These are phyloP conservation scores for Bothrops jararaca DNA, from an alignment of 2,113 vertebrate genomes.

Conservation along the genomic window DNA sequence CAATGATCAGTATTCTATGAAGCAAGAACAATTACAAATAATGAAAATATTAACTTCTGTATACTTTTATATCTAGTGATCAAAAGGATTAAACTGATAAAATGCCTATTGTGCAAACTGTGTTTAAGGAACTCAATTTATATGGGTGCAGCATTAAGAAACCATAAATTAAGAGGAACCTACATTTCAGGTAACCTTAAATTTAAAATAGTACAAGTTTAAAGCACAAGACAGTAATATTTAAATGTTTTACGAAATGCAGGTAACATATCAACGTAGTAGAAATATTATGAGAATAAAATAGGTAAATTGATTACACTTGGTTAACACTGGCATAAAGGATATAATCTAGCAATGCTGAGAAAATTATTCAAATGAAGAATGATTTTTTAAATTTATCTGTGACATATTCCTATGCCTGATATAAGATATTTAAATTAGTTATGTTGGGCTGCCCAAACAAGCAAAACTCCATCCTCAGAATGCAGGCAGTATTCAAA, in stretches of 20 bases:
- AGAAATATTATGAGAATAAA: neutral
- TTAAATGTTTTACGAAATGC: neutral
- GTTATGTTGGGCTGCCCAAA: no score
- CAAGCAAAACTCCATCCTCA: no score
- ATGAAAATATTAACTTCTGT: neutral
- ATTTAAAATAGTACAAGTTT: neutral
- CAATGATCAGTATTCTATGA: conserved; percentile 87
- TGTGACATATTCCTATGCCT: neutral
- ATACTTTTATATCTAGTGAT: neutral
- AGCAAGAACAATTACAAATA: conserved; percentile 46
- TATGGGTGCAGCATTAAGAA: neutral
- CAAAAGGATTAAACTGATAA: neutral
- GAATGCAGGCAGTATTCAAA: no score
- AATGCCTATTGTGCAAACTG: neutral
- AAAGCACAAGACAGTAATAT: neutral
- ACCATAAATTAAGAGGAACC: neutral
- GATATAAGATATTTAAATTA: neutral
- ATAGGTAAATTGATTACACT: neutral
- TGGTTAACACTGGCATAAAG: neutral
- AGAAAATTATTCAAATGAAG: neutral
- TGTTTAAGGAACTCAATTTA: neutral
- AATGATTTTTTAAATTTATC: neutral
- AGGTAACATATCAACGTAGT: neutral
- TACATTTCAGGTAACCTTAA: neutral
- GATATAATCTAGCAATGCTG: neutral